Evolutionary conservation across 2,797 vertebrate species (phyloP).

Genomic region (Lithobates sylvaticus): DNA sequence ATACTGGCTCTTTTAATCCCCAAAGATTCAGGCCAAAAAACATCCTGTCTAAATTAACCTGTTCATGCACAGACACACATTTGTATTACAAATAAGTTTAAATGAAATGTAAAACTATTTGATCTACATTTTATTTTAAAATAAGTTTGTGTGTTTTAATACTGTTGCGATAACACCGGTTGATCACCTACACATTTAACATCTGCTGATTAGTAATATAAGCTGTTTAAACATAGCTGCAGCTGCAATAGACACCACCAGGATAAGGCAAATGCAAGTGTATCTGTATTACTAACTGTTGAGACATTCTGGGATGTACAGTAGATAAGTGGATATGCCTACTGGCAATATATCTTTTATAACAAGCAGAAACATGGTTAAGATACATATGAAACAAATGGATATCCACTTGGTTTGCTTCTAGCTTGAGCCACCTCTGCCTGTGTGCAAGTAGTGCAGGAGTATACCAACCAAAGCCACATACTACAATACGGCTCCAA

Average conservation of each 20-base stretch:
- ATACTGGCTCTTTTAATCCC: too few relatives aligned
- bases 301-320: constrained; percentile 4
- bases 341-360: constrained; percentile 9
- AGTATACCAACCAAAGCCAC: background rate
- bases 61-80: too few relatives aligned
- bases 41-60: too few relatives aligned
- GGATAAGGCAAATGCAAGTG: background rate
- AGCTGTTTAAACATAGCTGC: background rate
- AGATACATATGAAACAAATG: constrained; percentile 33
- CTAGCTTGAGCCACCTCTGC: constrained; percentile 14
- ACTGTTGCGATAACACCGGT: background rate
- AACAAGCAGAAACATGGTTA: constrained; percentile 26
- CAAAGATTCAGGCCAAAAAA: too few relatives aligned
- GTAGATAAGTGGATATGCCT: background rate
- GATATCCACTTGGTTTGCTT: constrained; percentile 18
- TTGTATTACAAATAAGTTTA: background rate
- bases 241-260: background rate
- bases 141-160: background rate
- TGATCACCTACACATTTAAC: background rate
- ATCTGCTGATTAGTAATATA: background rate
- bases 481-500: constrained; percentile 56
- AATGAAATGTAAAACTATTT: background rate
- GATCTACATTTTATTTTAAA: background rate
- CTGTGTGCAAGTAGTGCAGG: constrained; percentile 24
- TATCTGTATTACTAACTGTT: background rate